These are phyloP conservation scores for Megaptera novaeangliae DNA, from an alignment of 2,113 vertebrate genomes.

Conservation along the genomic window DNA sequence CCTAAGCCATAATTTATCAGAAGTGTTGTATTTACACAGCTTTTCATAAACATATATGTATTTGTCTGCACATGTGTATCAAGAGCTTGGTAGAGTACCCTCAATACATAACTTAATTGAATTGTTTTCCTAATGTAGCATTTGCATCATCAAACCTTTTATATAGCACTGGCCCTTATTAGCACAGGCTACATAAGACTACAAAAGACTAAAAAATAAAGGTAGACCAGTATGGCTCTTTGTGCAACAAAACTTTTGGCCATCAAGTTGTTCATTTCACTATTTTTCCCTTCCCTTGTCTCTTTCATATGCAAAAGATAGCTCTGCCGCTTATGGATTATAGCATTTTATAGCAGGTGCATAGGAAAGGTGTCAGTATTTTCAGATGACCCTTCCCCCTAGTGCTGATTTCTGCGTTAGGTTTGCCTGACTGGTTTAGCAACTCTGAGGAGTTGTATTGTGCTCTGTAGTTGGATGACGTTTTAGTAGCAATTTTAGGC, in stretches of 20 bases:
- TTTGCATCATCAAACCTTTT: neutral
- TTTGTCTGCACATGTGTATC: neutral
- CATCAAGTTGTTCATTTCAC: neutral
- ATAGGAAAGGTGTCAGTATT: neutral
- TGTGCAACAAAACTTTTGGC: neutral
- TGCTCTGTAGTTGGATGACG: neutral
- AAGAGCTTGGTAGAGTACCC: neutral
- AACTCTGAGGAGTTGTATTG: neutral
- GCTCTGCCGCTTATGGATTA: neutral
- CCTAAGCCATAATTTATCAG: neutral
- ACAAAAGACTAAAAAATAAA: neutral
- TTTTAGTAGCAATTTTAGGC: slow-evolving; percentile 30
- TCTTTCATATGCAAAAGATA: neutral
- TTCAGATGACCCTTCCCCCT: neutral
- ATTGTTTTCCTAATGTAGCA: neutral
- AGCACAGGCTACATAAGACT: neutral
- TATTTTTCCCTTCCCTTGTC: neutral
- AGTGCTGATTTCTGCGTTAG: neutral
- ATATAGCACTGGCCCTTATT: neutral
- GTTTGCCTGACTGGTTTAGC: neutral
- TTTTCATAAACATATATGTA: neutral
- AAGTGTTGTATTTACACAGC: neutral
- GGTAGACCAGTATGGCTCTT: neutral
- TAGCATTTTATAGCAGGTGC: neutral
- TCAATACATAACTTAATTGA: neutral